Base-by-base conservation (phyloP, 1,140 invertebrate genomes). In the Brachionus manjavacas region DNA sequence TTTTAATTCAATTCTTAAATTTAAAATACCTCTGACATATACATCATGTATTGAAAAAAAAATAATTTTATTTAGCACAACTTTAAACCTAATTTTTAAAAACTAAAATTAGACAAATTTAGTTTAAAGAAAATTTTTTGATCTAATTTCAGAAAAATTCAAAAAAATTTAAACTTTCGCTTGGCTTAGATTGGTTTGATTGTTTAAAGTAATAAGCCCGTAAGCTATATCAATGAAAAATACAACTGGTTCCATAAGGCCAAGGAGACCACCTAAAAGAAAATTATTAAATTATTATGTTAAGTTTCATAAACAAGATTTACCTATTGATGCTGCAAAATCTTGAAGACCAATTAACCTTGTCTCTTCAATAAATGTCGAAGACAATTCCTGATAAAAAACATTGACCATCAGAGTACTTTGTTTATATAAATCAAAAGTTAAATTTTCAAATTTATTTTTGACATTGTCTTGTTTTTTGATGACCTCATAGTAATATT, bases 321-420 rank as follows among this genome's bases (percentile, higher is more conserved):
- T n/a, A 80, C 76, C 76, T 16, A 80, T 52, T 64, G 28, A n/a
- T n/a, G 41, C 43, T 1, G 52, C 3, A 6, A 52, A 11, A 55
- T 55, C 25, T 6, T 9, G 2, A 14, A 55, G 4, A 28, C 7
- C 2, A 6, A 16, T 52, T 3, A 14, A 12, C 11, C 12, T 0
- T 14, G 7, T 31, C 25, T 80, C 76, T 52, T 80, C 3, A 11
- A 39, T 39, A 64, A 52, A 52, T 12, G 76, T 80, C 9, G 43
- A 55, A 25, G 49, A 64, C 14, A 81, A 43, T 12, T 81, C 79
- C 12, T 60, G 39, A 14, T 81, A 81, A 43, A 64, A 64, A 16
- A 81, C 52, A 68, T 60, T 64, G n/a, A 81, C 31, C 52, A 81
- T 60, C 31, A 81, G 35, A 25, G 31, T 25, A 39, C 52, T 68